These are phyloP conservation scores for Phylloscopus trochilus DNA, from an alignment of 2,113 vertebrate genomes.

Conservation along the genomic window DNA sequence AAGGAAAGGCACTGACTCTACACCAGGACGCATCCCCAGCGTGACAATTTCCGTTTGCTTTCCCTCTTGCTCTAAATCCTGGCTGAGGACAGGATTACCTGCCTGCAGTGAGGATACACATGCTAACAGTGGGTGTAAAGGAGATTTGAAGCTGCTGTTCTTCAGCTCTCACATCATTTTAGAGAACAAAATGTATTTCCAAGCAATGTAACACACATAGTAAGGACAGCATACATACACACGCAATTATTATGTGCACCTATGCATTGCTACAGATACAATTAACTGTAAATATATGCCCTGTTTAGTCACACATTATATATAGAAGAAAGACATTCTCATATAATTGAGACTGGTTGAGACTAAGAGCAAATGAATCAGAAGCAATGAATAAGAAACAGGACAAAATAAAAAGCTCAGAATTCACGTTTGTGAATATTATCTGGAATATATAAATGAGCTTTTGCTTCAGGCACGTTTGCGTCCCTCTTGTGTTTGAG, in stretches of 20 bases:
- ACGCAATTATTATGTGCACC: neutral
- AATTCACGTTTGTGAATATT: neutral
- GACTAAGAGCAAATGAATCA: neutral
- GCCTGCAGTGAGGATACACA: neutral
- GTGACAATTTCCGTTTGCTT: neutral
- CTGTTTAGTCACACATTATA: neutral
- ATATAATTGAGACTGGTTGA: neutral
- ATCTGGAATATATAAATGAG: neutral
- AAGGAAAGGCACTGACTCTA: neutral
- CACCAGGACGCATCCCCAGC: accelerated
- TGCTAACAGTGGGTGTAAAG: neutral
- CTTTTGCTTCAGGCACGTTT: neutral
- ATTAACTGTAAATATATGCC: neutral
- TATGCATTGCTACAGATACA: neutral
- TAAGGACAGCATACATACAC: neutral
- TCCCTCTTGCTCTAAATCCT: neutral
- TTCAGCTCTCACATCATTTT: neutral
- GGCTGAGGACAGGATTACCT: neutral
- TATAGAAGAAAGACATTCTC: neutral
- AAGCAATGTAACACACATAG: neutral
- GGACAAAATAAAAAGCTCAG: neutral
- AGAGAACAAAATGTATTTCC: neutral
- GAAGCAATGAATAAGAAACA: neutral
- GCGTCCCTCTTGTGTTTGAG: neutral
- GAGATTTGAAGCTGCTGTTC: neutral